Conservation (phyloP, 64 coral and sea anemone genomes). For the Hydrozoanthus tunicans region DNA sequence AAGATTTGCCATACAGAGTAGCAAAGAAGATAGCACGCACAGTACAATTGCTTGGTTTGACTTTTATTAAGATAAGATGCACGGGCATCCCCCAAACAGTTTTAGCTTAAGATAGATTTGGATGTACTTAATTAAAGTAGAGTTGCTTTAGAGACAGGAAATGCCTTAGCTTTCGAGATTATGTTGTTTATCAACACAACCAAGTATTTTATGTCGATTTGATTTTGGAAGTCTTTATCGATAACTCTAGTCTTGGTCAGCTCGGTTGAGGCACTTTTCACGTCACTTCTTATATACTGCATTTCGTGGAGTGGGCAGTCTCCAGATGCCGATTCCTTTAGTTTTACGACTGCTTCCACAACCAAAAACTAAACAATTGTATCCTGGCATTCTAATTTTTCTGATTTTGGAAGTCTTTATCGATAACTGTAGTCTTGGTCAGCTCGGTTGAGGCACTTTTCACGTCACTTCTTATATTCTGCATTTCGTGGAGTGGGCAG, state of each 20-base stretch:
- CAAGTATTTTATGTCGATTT: constrained; percentile 58
- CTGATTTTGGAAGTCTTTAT: constrained; percentile 58
- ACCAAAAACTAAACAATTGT: no score
- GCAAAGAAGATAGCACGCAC: no score
- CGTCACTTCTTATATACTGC: constrained; percentile 70
- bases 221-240: constrained; percentile 59
- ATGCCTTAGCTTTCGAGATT: not conserved
- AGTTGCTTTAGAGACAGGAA: no score
- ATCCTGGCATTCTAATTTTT: not conserved
- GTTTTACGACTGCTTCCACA: no score
- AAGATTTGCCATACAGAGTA: no score
- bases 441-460: constrained; percentile 62
- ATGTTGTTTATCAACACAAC: constrained; percentile 72
- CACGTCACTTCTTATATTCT: constrained; percentile 70
- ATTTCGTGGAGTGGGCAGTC: constrained; percentile 71
- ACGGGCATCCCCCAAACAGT: no score
- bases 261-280: constrained; percentile 65
- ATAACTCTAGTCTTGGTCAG: constrained; percentile 64
- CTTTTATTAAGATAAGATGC: no score
- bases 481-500: constrained; percentile 70
- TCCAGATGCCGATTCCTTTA: constrained; percentile 71
- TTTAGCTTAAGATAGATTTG: no score
- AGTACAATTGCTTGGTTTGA: no score
- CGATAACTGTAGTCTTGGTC: constrained; percentile 60
- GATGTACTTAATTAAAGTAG: no score